phyloP scores from a whole-genome alignment of 1,140 invertebrate genomes.

The Eciton burchellii region DNA sequence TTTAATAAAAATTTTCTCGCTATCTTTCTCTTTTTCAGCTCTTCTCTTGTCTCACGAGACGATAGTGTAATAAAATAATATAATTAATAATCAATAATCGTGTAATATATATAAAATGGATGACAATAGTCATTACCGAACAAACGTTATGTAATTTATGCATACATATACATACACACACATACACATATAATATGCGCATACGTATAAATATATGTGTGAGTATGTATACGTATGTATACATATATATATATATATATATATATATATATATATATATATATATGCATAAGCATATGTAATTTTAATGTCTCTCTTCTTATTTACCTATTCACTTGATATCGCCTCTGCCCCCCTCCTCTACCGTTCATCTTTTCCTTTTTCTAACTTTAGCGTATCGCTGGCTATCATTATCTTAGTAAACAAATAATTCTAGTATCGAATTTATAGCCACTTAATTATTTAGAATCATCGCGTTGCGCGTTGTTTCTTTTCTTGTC shows the following conservation, averaged over 20 bases:
- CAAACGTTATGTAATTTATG: conserved; percentile 80
- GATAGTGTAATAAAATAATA: conserved; percentile 80
- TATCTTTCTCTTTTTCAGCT: conserved; percentile 19
- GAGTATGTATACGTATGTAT: conserved; percentile 64
- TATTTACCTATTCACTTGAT: conserved; percentile 8
- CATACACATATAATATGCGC: conserved; percentile 59
- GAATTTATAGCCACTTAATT: conserved; percentile 79
- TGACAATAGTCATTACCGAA: conserved; percentile 78
- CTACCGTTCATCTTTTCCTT: not conserved
- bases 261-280: conserved; percentile 64
- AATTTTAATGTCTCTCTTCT: conserved; percentile 54
- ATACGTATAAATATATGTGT: conserved; percentile 65
- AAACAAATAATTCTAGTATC: conserved; percentile 81
- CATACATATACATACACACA: conserved; percentile 64
- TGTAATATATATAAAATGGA: conserved; percentile 72
- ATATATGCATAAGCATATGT: conserved; percentile 71
- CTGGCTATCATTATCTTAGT: conserved; percentile 76
- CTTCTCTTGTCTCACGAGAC: conserved; percentile 38
- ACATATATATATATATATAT: conserved; percentile 60
- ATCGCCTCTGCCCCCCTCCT: conserved; percentile 37
- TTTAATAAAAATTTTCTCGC: conserved; percentile 66
- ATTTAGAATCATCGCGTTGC: conserved; percentile 79
- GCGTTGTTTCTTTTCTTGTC: conserved; percentile 23
- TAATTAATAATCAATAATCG: conserved; percentile 76
- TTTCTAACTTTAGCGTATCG: conserved; percentile 59